Evolutionary conservation across 1,140 invertebrate species (phyloP), one percentile per base, ranked within the genome.

Genomic region (Ganaspis sp.): DNA sequence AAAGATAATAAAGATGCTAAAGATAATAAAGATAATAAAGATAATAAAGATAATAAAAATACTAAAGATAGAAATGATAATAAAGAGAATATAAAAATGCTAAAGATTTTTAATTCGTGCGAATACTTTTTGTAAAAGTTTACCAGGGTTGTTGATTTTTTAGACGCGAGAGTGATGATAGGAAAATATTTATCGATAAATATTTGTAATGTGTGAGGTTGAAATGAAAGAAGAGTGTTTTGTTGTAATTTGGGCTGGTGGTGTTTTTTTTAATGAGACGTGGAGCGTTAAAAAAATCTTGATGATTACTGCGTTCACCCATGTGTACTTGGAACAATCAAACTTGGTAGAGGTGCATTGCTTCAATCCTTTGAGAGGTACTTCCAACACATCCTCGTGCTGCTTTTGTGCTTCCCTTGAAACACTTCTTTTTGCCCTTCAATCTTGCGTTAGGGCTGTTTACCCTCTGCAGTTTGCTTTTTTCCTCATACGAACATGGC

Each of bases 391-490:
- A 64, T 64, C 58, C 23, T 64, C 58, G 12, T 26, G 58, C 15
- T 29, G 58, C 58, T 64, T 64, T 64, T 64, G 21, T 64, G 23
- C 26, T 64, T 64, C 58, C 23, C 58, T 64, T n/a, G 23, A 64
- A 64, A 64, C 58, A 29, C 58, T 64, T 64, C 58, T 64, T 64
- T 64, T 64, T 64, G 58, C 26, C 58, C 58, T 64, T 64, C 58
- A 34, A 64, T 64, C 58, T 64, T 64, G 58, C 58, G 26, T 64
- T 29, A 21, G 58, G 58, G 58, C 23, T 64, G 58, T 64, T 34
- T 64, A 64, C 58, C 58, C 58, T 64, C 23, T 64, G 58, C 11
- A 64, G 54, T 64, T 64, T 64, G 23, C 58, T 64, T 64, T 29
- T 26, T n/a, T 64, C n/a, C 26, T 15, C 29, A 64, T 64, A 64